phyloP scores from a whole-genome alignment of 1,140 invertebrate species.

The Ostrea denselamellosa region DNA sequence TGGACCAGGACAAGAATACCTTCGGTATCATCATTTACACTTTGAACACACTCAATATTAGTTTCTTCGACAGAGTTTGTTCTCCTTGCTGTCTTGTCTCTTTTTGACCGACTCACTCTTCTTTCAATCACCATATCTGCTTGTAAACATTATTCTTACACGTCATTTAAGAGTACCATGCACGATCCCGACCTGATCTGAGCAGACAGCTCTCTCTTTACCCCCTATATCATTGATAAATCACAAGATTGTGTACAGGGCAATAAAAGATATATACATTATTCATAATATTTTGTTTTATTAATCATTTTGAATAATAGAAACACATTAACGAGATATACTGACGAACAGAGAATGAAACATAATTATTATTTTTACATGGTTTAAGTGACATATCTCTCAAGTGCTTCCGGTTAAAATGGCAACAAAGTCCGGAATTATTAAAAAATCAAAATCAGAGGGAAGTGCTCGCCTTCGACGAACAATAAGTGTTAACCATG shows the following conservation, averaged over 20 bases:
- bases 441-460: conserved; percentile 54
- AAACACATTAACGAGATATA: background rate
- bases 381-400: conserved; percentile 47
- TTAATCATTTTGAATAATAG: background rate
- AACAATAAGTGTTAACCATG: conserved; percentile 90
- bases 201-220: background rate
- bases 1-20: background rate
- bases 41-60: background rate
- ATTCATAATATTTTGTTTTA: background rate
- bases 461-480: conserved; percentile 82
- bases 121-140: conserved; percentile 31
- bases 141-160: conserved; percentile 26
- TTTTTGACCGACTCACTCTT: background rate
- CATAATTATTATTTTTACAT: conserved; percentile 3
- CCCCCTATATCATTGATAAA: background rate
- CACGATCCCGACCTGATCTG: background rate
- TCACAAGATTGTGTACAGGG: background rate
- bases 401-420: conserved; percentile 59
- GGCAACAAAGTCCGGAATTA: conserved; percentile 71
- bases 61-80: background rate
- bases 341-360: background rate
- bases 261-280: background rate
- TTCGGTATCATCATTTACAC: background rate
- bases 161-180: background rate
- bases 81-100: background rate